phyloP scores from a whole-genome alignment of 2,797 vertebrate species.

The Numenius phaeopus region DNA sequence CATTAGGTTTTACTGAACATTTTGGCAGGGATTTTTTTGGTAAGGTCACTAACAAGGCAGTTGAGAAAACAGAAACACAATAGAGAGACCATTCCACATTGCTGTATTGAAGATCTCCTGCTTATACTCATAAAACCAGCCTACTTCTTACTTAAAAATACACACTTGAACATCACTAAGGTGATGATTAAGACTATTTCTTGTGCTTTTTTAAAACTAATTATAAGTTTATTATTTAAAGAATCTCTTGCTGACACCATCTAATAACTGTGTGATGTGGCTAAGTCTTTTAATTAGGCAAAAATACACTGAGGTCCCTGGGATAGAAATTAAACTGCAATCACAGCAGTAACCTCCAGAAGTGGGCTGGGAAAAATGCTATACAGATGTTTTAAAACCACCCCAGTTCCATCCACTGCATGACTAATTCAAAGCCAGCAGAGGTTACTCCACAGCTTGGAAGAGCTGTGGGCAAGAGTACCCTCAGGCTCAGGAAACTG shows the following conservation, averaged over 20 bases:
- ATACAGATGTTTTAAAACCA: background rate
- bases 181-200: background rate
- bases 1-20: background rate
- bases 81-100: fast-evolving
- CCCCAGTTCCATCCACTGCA: background rate
- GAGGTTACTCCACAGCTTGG: fast-evolving
- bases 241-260: background rate
- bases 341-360: background rate
- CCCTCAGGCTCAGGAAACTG: background rate
- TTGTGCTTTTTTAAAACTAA: background rate
- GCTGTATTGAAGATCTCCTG: background rate
- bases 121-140: background rate
- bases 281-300: background rate
- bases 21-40: background rate
- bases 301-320: background rate
- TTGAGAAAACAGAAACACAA: background rate
- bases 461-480: background rate
- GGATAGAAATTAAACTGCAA: background rate
- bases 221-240: background rate
- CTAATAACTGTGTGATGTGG: background rate
- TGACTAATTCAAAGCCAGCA: background rate
- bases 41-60: background rate
- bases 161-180: background rate
- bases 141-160: fast-evolving
- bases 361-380: background rate